These are phyloP conservation scores for Octomys mimax DNA, from an alignment of 2,797 vertebrate genomes.

Conservation along the genomic window DNA sequence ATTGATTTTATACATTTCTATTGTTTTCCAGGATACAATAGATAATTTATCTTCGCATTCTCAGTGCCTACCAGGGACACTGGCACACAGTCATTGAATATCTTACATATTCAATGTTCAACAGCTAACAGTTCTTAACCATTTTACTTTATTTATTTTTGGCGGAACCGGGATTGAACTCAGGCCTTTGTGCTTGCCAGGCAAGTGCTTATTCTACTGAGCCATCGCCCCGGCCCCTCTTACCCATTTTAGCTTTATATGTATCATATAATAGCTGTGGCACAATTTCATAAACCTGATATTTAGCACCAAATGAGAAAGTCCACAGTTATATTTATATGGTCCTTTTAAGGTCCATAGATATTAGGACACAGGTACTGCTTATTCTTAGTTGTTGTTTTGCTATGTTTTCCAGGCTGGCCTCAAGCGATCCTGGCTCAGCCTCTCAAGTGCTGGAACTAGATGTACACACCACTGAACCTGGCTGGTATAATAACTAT, in stretches of 20 bases:
- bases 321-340: slow-evolving; percentile 42
- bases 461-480: neutral
- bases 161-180: too few species aligned
- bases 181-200: too few species aligned
- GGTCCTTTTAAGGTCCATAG: slow-evolving; percentile 57
- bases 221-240: neutral
- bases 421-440: neutral
- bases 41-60: slow-evolving; percentile 27
- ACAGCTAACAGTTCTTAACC: slow-evolving; percentile 23
- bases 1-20: slow-evolving; percentile 26
- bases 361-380: neutral
- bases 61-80: slow-evolving; percentile 16
- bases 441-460: neutral
- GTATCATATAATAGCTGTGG: slow-evolving; percentile 3
- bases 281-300: slow-evolving; percentile 28
- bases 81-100: slow-evolving; percentile 51
- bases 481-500: neutral
- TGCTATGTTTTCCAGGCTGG: neutral
- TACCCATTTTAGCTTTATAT: slow-evolving; percentile 40
- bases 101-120: slow-evolving; percentile 42
- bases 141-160: neutral
- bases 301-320: slow-evolving; percentile 58
- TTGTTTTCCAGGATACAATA: slow-evolving; percentile 12
- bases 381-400: slow-evolving; percentile 26
- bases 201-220: too few species aligned